These are phyloP conservation scores for Pogonocherus hispidulus DNA, from an alignment of 2,888 invertebrate species.

Conservation along the genomic window DNA sequence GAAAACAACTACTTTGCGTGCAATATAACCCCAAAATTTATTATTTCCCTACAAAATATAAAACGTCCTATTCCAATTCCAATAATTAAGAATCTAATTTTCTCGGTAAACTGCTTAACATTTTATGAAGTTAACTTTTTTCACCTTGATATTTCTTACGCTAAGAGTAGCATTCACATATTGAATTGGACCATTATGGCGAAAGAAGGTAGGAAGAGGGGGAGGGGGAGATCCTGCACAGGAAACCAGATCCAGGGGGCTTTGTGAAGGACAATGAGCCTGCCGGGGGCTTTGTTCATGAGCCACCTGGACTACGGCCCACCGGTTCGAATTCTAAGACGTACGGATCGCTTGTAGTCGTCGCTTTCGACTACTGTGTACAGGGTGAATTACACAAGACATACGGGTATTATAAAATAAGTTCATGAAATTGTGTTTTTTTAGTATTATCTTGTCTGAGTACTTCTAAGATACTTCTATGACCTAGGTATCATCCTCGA, in stretches of 20 bases:
- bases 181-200: constrained; percentile 17
- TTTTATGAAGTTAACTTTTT: not conserved
- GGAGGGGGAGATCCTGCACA: constrained; percentile 40
- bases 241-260: constrained; percentile 55
- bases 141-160: not conserved
- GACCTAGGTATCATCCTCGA: too few species aligned
- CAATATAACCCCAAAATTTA: too few species aligned
- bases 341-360: constrained; percentile 1
- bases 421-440: too few species aligned
- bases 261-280: constrained; percentile 58
- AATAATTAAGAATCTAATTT: too few species aligned
- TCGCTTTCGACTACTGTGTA: not conserved
- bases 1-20: too few species aligned
- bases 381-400: constrained; percentile 30
- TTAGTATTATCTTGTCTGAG: too few species aligned
- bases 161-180: constrained; percentile 9
- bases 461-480: too few species aligned
- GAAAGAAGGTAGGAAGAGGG: constrained; percentile 20
- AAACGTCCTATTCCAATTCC: too few species aligned
- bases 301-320: constrained; percentile 57
- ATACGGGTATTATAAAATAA: too few species aligned
- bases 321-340: constrained; percentile 26
- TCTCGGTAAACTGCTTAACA: not conserved
- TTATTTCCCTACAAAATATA: too few species aligned
- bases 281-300: constrained; percentile 57